Base-by-base conservation (phyloP, 1,140 invertebrate species). In the Eriocheir sinensis region DNA sequence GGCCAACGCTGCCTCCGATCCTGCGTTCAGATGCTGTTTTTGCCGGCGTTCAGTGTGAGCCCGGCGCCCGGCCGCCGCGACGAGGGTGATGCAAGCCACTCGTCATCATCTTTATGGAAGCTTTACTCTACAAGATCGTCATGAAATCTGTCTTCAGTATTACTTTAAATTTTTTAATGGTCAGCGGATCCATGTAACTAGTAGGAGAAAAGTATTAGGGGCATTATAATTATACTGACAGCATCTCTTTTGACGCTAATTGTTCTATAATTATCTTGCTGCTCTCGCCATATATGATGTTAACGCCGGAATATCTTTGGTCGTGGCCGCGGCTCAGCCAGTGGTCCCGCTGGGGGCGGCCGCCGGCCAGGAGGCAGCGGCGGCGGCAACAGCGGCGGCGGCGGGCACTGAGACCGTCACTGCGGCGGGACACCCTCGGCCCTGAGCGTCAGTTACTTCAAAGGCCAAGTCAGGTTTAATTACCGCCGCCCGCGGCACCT, bases 151-250 rank as follows among this genome's bases (percentile, higher is more conserved):
- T 72, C 60, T 72, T 72, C 60, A 72, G n/a, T 72, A 72, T 72
- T 72, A 72, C 60, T 72, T n/a, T 72, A n/a, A 72, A 72, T n/a
- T 72, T 72, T 72, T n/a, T 72, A 72, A 72, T 72, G 60, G 27
- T 72, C 60, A 72, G 60, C 60, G 60, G 60, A 72, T 72, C 60
- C 60, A n/a, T 72, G 60, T 72, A 72, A 72, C 60, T 72, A n/a
- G 60, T 72, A 72, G n/a, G 60, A 72, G 17, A 72, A 72, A 72
- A 72, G 60, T 72, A 72, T 72, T 72, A 72, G n/a, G 27, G 60
- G 60, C n/a, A 72, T 72, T 72, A 72, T 72, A 72, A 72, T 72
- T 72, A 72, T 72, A 72, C 60, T 72, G 60, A 72, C 60, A 72
- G 60, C 60, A 72, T n/a, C 60, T 72, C n/a, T n/a, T 72, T 72